phyloP scores from a whole-genome alignment of 2,113 vertebrate genomes.

The Barbus barbus region DNA sequence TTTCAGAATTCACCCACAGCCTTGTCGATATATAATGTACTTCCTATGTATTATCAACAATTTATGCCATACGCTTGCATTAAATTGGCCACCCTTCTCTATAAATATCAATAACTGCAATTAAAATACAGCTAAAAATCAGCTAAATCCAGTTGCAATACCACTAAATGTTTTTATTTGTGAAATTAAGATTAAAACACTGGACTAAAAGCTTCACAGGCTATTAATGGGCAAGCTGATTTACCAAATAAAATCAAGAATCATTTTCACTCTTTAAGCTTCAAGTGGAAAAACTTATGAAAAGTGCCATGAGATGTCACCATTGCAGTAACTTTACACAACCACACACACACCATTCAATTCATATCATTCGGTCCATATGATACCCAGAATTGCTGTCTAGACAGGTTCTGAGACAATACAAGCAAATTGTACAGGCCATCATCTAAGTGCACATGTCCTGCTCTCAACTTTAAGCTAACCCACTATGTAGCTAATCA shows the following conservation, averaged over 20 bases:
- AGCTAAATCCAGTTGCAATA: neutral
- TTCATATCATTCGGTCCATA: neutral
- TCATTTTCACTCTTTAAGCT: neutral
- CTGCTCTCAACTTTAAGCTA: slow-evolving; percentile 32
- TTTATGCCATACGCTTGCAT: neutral
- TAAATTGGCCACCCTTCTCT: neutral
- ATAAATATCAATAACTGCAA: neutral
- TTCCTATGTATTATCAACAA: neutral
- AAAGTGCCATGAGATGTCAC: neutral
- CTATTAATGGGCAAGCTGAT: neutral
- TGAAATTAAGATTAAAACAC: neutral
- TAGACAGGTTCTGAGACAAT: neutral
- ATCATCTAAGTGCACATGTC: neutral
- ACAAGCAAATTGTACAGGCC: neutral
- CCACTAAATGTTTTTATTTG: neutral
- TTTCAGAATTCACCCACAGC: too few relatives aligned
- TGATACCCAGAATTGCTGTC: neutral
- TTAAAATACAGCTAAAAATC: neutral
- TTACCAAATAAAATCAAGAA: neutral
- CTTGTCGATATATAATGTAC: neutral
- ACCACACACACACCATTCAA: too few relatives aligned
- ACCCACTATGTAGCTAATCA: neutral
- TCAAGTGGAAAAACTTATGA: neutral
- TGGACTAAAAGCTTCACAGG: neutral
- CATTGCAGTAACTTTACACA: neutral